These are phyloP conservation scores for Hyperoplus lanceolatus DNA, from an alignment of 2,797 vertebrate species.

Conservation along the genomic window DNA sequence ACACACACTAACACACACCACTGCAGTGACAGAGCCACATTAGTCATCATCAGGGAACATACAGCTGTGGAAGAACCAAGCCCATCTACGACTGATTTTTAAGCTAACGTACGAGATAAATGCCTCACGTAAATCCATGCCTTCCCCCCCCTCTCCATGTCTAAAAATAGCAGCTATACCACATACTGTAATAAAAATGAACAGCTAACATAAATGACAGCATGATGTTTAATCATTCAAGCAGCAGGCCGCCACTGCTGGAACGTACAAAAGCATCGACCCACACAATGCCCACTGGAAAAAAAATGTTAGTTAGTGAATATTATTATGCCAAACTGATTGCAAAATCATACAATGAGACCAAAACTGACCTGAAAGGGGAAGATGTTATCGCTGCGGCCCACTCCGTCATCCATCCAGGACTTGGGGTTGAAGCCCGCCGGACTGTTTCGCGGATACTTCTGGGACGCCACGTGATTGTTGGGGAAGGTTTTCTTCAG, in stretches of 20 bases:
- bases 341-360: constrained; percentile 11
- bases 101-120: constrained; percentile 59
- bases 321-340: background rate
- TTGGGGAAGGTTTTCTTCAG: constrained; percentile 99
- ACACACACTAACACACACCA: constrained; percentile 56
- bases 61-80: constrained; percentile 69
- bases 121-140: constrained; percentile 58
- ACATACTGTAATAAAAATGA: constrained; percentile 51
- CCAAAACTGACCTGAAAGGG: constrained; percentile 94
- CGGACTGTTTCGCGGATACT: constrained; percentile 95
- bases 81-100: constrained; percentile 46
- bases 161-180: constrained; percentile 67
- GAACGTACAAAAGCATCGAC: constrained; percentile 22
- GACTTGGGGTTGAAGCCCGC: constrained; percentile 96
- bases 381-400: constrained; percentile 97
- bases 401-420: constrained; percentile 98
- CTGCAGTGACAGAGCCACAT: constrained; percentile 79
- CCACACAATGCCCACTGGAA: background rate
- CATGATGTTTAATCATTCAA: constrained; percentile 46
- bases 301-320: background rate
- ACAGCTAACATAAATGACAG: constrained; percentile 47
- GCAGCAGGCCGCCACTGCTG: background rate
- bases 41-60: constrained; percentile 80
- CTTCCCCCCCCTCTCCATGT: constrained; percentile 33
- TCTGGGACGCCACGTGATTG: constrained; percentile 98